Percentiles rank a stretch among this genome's conserved stretches.
Conservation (phyloP, 2,797 vertebrate species). For the Dryobates pubescens region DNA sequence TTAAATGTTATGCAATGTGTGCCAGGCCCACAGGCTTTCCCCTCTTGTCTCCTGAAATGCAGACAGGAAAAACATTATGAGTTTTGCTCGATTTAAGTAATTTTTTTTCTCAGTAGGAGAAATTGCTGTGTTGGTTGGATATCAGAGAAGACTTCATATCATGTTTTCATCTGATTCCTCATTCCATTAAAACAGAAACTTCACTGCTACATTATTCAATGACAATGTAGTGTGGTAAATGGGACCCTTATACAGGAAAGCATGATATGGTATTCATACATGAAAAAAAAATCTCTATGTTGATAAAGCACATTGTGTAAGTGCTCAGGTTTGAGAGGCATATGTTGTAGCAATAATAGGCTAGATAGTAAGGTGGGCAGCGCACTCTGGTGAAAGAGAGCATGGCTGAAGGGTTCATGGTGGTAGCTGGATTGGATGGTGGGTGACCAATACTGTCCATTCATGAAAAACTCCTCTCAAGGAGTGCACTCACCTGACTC, state of each 20-base stretch:
- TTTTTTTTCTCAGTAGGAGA: neutral
- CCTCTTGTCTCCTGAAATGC: neutral
- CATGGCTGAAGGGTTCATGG: neutral
- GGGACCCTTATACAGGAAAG: neutral
- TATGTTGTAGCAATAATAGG: neutral
- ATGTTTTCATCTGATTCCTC: neutral
- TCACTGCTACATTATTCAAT: neutral
- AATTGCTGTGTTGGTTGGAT: neutral
- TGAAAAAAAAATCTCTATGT: neutral
- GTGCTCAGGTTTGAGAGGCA: neutral
- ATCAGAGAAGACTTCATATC: neutral
- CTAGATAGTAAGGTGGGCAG: neutral
- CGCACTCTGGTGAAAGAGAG: neutral
- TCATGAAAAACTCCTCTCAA: constrained; percentile 15
- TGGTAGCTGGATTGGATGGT: neutral
- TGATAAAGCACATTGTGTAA: neutral
- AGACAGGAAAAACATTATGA: neutral
- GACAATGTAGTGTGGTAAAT: neutral
- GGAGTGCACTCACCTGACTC: neutral
- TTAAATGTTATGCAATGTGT: neutral
- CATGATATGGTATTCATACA: neutral
- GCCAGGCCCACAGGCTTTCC: neutral
- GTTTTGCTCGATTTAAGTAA: neutral
- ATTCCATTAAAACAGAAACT: neutral
- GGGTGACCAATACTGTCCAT: neutral